phyloP scores from a whole-genome alignment of 2,888 invertebrate species.

The Hydropsyche betteni region DNA sequence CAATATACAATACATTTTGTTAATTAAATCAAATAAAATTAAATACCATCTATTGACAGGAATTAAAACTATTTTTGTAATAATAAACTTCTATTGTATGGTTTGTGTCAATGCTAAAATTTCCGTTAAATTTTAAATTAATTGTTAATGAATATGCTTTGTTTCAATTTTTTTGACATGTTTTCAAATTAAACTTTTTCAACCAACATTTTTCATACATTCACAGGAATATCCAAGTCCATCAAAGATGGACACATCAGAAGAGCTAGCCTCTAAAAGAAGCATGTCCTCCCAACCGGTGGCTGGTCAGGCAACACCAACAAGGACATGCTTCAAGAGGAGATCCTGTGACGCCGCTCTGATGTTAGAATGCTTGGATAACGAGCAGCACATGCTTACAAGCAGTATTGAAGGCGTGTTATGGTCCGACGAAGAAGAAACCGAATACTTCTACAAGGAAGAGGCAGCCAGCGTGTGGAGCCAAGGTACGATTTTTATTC shows the following conservation, averaged over 20 bases:
- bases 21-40: not conserved
- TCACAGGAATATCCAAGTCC: not conserved
- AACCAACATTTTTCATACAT: not conserved
- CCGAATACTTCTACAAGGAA: conserved; percentile 65
- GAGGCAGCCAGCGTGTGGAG: conserved; percentile 63
- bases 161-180: no score
- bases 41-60: not conserved
- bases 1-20: not conserved
- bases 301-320: conserved; percentile 31
- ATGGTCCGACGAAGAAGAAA: conserved; percentile 67
- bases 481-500: conserved; percentile 59
- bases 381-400: conserved; percentile 60
- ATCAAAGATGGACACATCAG: conserved; percentile 23
- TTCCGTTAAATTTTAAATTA: no score
- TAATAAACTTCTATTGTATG: not conserved
- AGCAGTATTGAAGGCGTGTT: conserved; percentile 66
- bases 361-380: conserved; percentile 34
- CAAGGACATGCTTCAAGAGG: conserved; percentile 55
- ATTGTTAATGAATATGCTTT: no score
- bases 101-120: not conserved
- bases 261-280: conserved; percentile 15
- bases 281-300: conserved; percentile 26
- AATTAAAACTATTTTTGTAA: not conserved
- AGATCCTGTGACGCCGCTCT: conserved; percentile 57
- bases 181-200: no score